These are phyloP conservation scores for Eretmochelys imbricata DNA, from an alignment of 2,113 vertebrate genomes.

Conservation along the genomic window DNA sequence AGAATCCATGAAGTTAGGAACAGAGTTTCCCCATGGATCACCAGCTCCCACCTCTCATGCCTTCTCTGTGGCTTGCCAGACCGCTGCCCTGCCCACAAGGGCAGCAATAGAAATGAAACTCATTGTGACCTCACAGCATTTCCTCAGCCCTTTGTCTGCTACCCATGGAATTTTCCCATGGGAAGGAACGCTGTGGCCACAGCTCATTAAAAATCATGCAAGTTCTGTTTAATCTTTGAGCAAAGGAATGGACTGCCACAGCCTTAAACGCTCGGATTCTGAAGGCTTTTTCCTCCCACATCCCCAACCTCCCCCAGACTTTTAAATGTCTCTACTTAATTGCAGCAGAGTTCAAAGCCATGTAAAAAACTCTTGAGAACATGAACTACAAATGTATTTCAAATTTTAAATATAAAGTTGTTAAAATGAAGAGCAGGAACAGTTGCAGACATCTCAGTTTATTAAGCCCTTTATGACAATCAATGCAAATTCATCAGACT, in stretches of 20 bases:
- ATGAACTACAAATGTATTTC: not conserved
- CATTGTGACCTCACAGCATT: accelerated
- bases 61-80: not conserved
- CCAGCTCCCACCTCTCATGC: not conserved
- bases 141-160: not conserved
- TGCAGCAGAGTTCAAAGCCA: not conserved
- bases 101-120: not conserved
- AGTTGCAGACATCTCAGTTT: not conserved
- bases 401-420: not conserved
- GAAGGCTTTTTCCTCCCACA: not conserved
- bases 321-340: not conserved
- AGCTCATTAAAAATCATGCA: not conserved
- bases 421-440: not conserved
- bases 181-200: not conserved
- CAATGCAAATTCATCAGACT: slow-evolving; percentile 5
- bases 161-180: not conserved
- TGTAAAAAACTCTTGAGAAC: not conserved
- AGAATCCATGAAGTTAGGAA: not conserved
- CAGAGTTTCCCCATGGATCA: not conserved
- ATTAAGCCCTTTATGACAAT: not conserved
- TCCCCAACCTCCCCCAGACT: not conserved
- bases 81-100: not conserved
- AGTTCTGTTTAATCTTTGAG: not conserved
- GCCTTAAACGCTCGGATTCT: not conserved
- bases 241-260: not conserved